A percentile compares a stretch with the other conserved stretches of the same genome.
phyloP scores from a whole-genome alignment of 2,797 vertebrate species.

The Nothura maculosa region DNA sequence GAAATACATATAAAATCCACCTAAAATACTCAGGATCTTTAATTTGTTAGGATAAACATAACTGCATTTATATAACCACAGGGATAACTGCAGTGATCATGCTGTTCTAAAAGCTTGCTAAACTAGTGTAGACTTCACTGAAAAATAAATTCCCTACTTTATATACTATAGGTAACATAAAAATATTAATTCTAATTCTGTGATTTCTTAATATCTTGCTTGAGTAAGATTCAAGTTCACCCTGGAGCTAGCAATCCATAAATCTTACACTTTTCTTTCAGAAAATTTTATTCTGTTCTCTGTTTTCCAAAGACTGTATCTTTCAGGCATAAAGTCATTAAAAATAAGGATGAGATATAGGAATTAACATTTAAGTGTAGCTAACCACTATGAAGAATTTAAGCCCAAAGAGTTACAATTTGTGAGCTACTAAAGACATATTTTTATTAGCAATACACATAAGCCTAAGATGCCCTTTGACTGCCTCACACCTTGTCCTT shows the following conservation, averaged over 20 bases:
- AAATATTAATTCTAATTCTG: rapidly evolving
- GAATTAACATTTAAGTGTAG: background rate
- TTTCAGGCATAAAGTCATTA: background rate
- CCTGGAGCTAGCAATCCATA: background rate
- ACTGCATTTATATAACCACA: no score
- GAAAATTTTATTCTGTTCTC: background rate
- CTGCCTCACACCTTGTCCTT: background rate
- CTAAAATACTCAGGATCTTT: background rate
- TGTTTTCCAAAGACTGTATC: background rate
- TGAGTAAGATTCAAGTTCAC: background rate
- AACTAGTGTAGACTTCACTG: background rate
- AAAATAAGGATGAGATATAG: background rate
- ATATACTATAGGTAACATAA: background rate
- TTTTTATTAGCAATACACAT: background rate
- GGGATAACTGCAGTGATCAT: background rate
- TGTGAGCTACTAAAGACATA: background rate
- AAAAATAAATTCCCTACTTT: rapidly evolving
- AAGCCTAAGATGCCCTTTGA: background rate
- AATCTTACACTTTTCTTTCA: rapidly evolving
- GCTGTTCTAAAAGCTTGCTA: background rate
- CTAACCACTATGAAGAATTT: background rate
- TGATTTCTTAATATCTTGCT: background rate
- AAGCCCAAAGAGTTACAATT: background rate
- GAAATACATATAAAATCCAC: background rate
- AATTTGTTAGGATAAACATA: background rate